Conservation (phyloP, 2,113 vertebrate genomes). For the Stictonetta naevosa region DNA sequence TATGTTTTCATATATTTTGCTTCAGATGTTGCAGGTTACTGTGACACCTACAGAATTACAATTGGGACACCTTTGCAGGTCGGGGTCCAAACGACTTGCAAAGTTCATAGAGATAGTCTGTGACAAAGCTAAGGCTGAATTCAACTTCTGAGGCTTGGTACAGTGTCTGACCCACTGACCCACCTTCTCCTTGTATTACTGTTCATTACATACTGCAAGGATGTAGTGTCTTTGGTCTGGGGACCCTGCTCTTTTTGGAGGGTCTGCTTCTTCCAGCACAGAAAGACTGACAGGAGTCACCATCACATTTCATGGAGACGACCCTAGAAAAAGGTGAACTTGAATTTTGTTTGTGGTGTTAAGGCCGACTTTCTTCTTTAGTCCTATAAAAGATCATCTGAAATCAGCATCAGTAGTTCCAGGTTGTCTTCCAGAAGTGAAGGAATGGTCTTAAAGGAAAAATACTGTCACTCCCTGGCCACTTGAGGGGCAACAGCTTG, state of each 20-base stretch:
- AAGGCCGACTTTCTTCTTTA: background rate
- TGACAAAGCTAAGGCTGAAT: background rate
- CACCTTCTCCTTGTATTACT: background rate
- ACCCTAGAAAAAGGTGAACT: background rate
- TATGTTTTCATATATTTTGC: background rate
- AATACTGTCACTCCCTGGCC: background rate
- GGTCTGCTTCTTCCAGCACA: background rate
- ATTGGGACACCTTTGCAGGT: background rate
- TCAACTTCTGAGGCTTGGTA: background rate
- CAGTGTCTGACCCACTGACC: background rate
- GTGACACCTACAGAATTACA: background rate
- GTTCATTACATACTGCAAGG: background rate
- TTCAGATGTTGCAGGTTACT: background rate
- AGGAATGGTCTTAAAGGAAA: background rate
- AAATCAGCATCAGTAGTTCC: background rate
- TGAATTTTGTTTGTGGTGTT: background rate
- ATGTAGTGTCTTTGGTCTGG: background rate
- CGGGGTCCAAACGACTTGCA: background rate
- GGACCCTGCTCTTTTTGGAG: background rate
- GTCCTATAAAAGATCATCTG: background rate
- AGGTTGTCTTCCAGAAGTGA: conserved; percentile 1
- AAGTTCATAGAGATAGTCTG: background rate
- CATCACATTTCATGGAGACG: background rate
- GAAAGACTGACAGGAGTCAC: background rate
- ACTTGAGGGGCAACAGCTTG: conserved; percentile 32